Evolutionary conservation across 92 coral and sea anemone species (phyloP).

Genomic region (Bergia puertoricense): DNA sequence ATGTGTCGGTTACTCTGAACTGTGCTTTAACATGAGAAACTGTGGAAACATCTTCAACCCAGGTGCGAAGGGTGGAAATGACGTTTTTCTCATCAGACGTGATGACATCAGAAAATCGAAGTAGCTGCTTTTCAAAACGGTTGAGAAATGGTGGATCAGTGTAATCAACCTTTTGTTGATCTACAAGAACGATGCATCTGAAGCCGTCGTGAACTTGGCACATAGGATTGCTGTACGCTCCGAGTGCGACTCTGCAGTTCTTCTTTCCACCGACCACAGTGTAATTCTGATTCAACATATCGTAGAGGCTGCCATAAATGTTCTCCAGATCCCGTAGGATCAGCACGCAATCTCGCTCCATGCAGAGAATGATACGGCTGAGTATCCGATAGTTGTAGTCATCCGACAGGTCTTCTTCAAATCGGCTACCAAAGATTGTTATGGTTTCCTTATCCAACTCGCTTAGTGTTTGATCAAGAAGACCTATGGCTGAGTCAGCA

Average conservation of each 20-base stretch:
- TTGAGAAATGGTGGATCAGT: constrained; percentile 97
- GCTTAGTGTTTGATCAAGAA: constrained; percentile 74
- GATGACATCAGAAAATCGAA: constrained; percentile 91
- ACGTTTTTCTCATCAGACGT: constrained; percentile 50
- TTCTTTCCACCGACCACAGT: constrained; percentile 93
- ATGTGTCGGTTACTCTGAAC: constrained; percentile 79
- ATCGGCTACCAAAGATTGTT: constrained; percentile 93
- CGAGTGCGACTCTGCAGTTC: constrained; percentile 96
- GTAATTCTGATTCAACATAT: constrained; percentile 97
- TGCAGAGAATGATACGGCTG: constrained; percentile 96
- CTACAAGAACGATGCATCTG: constrained; percentile 93
- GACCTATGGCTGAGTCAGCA: constrained; percentile 96
- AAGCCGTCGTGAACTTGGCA: constrained; percentile 98
- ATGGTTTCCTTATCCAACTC: constrained; percentile 86
- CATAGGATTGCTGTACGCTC: constrained; percentile 97
- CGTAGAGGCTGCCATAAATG: constrained; percentile 98
- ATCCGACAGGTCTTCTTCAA: constrained; percentile 95
- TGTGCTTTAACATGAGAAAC: constrained; percentile 57
- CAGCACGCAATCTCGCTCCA: constrained; percentile 92
- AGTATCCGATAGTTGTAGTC: constrained; percentile 91
- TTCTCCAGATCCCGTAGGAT: constrained; percentile 90
- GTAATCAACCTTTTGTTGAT: constrained; percentile 82
- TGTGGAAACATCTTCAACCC: constrained; percentile 76
- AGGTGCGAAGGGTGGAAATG: constrained; percentile 59
- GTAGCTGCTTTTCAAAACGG: constrained; percentile 94